Percentiles rank a stretch among this genome's conserved stretches.
Conservation (phyloP, 2,113 vertebrate genomes). For the Colinus virginianus region DNA sequence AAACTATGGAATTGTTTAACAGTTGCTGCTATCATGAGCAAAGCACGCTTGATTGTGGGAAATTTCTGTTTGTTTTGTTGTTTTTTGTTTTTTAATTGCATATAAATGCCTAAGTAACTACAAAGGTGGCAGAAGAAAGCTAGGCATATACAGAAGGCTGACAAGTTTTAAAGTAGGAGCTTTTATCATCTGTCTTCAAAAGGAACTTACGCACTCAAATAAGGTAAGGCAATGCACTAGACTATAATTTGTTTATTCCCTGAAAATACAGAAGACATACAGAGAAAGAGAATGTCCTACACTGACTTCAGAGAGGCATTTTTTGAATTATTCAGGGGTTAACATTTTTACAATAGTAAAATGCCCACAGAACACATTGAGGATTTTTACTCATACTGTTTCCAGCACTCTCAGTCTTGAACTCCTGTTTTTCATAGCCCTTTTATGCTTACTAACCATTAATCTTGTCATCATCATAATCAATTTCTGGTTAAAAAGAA, state of each 20-base stretch:
- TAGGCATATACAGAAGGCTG: neutral
- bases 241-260: neutral
- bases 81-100: neutral
- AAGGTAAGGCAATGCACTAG: neutral
- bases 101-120: neutral
- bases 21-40: neutral
- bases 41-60: neutral
- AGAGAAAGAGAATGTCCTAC: neutral
- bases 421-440: neutral
- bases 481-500: neutral
- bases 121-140: neutral
- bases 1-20: neutral
- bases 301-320: neutral
- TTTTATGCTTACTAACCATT: neutral
- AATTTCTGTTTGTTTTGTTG: neutral
- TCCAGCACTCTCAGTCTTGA: neutral
- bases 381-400: neutral
- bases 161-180: neutral
- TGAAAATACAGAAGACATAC: neutral
- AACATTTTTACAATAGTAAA: neutral
- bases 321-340: neutral
- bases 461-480: neutral
- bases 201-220: neutral
- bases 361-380: neutral
- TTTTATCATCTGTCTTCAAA: neutral